phyloP scores from a whole-genome alignment of 2,888 invertebrate species.

The Brachypterus glaber region DNA sequence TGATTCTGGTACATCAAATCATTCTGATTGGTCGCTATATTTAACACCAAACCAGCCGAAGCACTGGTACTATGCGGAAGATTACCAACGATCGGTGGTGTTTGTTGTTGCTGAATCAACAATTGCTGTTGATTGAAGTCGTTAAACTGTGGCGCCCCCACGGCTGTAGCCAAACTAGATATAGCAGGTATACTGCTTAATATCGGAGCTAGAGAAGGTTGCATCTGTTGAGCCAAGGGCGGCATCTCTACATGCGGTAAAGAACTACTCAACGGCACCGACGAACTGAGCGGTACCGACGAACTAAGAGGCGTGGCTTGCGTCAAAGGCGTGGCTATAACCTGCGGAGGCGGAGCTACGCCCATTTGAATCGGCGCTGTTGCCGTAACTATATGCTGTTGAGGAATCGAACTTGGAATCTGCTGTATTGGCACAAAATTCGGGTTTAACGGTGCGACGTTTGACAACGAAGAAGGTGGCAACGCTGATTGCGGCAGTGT shows the following conservation, averaged over 20 bases:
- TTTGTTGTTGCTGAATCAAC: conserved; percentile 6
- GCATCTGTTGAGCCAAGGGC: conserved; percentile 6
- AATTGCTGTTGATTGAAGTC: conserved; percentile 7
- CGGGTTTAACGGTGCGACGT: too few relatives aligned
- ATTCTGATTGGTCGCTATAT: conserved; percentile 13
- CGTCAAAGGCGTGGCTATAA: conserved; percentile 6
- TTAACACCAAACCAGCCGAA: conserved; percentile 20
- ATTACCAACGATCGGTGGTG: conserved; percentile 15
- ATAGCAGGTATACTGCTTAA: neutral
- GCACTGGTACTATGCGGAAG: conserved; percentile 23
- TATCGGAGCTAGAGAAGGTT: neutral
- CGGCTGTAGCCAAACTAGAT: neutral
- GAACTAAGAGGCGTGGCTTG: conserved; percentile 12
- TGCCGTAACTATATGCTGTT: conserved; percentile 15
- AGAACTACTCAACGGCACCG: neutral
- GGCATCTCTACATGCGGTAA: too few relatives aligned
- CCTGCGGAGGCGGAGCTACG: conserved; percentile 15
- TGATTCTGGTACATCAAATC: conserved; percentile 4
- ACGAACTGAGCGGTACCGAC: conserved; percentile 11
- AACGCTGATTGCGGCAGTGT: too few relatives aligned
- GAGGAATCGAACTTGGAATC: conserved; percentile 14
- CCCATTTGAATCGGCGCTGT: conserved; percentile 14
- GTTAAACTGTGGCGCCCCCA: neutral
- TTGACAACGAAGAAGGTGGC: too few relatives aligned
- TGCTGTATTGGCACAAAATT: too few relatives aligned